phyloP scores from a whole-genome alignment of 1,140 invertebrate species.

The Adelges cooleyi region DNA sequence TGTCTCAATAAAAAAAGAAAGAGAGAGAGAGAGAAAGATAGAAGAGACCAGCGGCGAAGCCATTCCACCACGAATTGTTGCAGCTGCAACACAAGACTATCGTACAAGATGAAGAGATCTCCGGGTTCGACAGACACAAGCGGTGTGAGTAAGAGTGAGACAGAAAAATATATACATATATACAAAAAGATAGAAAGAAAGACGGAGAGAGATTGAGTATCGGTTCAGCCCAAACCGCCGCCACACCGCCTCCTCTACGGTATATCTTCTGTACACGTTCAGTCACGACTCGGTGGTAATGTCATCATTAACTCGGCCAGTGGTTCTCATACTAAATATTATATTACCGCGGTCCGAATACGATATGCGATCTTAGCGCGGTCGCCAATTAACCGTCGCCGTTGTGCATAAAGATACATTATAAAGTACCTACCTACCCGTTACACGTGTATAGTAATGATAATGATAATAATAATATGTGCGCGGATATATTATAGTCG shows the following conservation, averaged over 20 bases:
- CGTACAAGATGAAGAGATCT: neutral
- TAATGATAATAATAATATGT: no score
- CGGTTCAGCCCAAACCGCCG: slow-evolving; percentile 21
- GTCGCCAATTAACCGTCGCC: slow-evolving; percentile 13
- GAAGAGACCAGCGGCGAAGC: neutral
- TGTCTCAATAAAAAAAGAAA: slow-evolving; percentile 5
- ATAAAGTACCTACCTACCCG: neutral
- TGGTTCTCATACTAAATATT: slow-evolving; percentile 6
- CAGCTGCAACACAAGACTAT: neutral
- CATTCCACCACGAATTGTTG: slow-evolving; percentile 27
- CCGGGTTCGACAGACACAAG: no score
- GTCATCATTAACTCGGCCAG: slow-evolving; percentile 27
- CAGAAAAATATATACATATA: no score
- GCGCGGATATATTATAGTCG: neutral
- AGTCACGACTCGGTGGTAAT: slow-evolving; percentile 23
- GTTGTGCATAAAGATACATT: neutral
- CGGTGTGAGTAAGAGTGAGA: no score
- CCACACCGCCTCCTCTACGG: neutral
- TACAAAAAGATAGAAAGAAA: no score
- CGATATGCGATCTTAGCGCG: neutral
- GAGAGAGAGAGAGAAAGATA: no score
- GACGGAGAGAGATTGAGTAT: neutral
- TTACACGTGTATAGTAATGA: neutral
- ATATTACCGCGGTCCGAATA: neutral
- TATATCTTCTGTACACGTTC: slow-evolving; percentile 7